phyloP scores from a whole-genome alignment of 2,797 vertebrate genomes.

The Mormyrops boulengeri region DNA sequence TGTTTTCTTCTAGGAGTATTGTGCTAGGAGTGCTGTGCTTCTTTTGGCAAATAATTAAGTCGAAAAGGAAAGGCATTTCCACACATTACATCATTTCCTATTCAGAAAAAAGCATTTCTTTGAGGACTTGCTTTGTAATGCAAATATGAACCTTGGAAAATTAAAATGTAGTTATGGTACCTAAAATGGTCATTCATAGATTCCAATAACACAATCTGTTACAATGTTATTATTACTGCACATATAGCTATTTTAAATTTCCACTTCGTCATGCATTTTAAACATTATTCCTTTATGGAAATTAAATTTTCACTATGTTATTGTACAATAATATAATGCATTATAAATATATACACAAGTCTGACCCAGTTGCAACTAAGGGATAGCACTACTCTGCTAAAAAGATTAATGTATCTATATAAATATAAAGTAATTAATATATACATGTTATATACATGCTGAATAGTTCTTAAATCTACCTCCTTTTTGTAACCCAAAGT shows the following conservation, averaged over 20 bases:
- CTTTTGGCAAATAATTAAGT: constrained; percentile 8
- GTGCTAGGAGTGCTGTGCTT: not conserved
- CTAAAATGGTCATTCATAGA: not conserved
- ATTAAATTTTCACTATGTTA: not conserved
- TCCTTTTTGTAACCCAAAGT: too few species aligned
- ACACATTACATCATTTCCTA: constrained; percentile 33
- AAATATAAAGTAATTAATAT: not conserved
- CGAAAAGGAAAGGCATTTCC: constrained; percentile 23
- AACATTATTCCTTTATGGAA: not conserved
- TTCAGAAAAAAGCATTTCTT: not conserved
- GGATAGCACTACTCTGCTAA: not conserved
- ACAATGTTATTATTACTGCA: not conserved
- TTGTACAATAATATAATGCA: not conserved
- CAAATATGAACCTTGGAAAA: constrained; percentile 7
- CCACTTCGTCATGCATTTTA: not conserved
- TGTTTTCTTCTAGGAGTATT: not conserved
- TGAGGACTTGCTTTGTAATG: not conserved
- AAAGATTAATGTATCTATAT: not conserved
- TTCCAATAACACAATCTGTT: not conserved
- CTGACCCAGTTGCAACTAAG: not conserved
- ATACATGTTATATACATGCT: not conserved
- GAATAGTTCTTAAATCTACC: too few species aligned
- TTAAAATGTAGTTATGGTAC: not conserved
- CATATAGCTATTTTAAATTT: not conserved
- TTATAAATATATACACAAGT: not conserved